Percentiles rank a stretch among this genome's conserved stretches.
Evolutionary conservation across 1,140 invertebrate genomes (phyloP).

Genomic region (Neomicropteryx cornuta): DNA sequence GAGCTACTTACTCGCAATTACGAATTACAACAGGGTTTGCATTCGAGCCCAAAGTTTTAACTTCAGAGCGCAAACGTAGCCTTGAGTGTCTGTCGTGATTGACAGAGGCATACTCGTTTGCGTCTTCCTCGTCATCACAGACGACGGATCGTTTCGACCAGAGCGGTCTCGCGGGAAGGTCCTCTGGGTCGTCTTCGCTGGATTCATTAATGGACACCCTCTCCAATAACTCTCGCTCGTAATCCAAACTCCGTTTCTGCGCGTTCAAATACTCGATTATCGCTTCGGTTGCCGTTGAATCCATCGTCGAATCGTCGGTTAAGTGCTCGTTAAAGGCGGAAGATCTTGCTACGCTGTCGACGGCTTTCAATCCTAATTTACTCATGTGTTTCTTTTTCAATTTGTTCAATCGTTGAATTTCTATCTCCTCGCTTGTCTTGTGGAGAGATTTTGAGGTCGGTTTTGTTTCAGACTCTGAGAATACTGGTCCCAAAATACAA

Average conservation of each 20-base stretch:
- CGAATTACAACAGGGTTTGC: no score
- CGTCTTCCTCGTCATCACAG: no score
- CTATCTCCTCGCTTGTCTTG: slow-evolving; percentile 15
- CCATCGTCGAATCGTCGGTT: slow-evolving; percentile 21
- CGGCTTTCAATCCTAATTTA: slow-evolving; percentile 37
- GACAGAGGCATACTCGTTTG: no score
- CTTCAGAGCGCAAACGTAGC: no score
- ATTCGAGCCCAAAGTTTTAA: no score
- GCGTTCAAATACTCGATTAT: slow-evolving; percentile 15
- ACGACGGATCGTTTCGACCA: no score
- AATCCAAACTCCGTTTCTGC: neutral
- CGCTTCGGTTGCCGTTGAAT: slow-evolving; percentile 16
- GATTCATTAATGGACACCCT: no score
- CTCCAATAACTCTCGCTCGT: no score
- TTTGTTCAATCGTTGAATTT: slow-evolving; percentile 26
- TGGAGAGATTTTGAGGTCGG: neutral
- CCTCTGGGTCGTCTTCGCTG: no score
- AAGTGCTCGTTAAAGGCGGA: slow-evolving; percentile 14
- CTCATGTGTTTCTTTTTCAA: slow-evolving; percentile 44
- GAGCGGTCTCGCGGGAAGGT: no score
- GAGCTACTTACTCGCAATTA: no score
- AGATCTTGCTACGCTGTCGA: slow-evolving; percentile 7
- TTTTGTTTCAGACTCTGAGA: neutral
- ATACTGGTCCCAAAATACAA: slow-evolving; percentile 6
- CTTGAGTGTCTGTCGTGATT: no score